Evolutionary conservation across 2,113 vertebrate genomes (phyloP).

Genomic region (Pandion haliaetus): DNA sequence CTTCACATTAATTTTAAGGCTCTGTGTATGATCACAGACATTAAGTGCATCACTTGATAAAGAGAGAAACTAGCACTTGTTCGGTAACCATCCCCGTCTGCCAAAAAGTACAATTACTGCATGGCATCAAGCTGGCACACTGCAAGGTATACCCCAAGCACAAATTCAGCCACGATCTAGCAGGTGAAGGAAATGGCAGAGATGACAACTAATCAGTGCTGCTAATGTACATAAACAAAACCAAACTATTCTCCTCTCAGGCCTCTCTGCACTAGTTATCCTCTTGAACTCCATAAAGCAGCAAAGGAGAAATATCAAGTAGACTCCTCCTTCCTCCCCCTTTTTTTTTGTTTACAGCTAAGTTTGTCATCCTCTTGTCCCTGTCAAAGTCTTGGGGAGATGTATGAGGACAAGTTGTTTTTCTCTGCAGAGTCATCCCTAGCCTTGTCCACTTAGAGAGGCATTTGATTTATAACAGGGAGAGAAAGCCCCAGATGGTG

Average conservation of each 20-base stretch:
- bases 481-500: neutral
- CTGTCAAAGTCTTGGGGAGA: neutral
- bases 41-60: neutral
- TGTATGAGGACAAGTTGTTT: neutral
- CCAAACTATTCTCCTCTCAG: neutral
- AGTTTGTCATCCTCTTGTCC: neutral
- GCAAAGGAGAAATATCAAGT: neutral
- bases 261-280: neutral
- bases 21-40: neutral
- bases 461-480: neutral
- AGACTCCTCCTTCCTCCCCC: too few relatives aligned
- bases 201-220: neutral
- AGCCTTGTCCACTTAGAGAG: neutral
- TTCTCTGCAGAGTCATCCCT: neutral
- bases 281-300: neutral
- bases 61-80: neutral
- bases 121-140: fast-evolving
- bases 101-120: neutral
- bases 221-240: neutral
- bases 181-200: neutral
- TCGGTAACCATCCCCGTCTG: neutral
- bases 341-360: neutral
- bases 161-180: neutral
- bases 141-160: neutral
- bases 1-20: fast-evolving